Conservation (phyloP, 2,888 invertebrate genomes). For the Lysandra coridon region DNA sequence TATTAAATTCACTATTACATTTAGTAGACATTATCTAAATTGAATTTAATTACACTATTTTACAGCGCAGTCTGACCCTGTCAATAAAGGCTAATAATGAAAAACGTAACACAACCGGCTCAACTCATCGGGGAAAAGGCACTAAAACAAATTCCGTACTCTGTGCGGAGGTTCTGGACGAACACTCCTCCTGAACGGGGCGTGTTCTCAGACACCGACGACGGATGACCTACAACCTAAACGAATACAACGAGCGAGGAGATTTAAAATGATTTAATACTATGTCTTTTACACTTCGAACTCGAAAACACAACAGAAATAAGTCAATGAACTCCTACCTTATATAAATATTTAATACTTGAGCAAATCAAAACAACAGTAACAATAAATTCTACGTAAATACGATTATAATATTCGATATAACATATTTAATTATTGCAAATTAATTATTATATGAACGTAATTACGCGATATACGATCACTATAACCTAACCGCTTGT, state of each 20-base stretch:
- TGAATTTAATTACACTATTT: constrained; percentile 67
- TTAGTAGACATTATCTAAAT: constrained; percentile 68
- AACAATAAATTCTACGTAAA: constrained; percentile 70
- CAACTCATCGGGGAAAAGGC: constrained; percentile 25
- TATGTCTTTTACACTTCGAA: constrained; percentile 33
- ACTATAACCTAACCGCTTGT: constrained; percentile 64
- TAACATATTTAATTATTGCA: constrained; percentile 59
- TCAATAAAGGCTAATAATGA: constrained; percentile 70
- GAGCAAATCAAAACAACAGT: constrained; percentile 79
- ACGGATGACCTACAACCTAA: constrained; percentile 5
- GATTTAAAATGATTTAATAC: constrained; percentile 25
- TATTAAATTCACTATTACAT: constrained; percentile 66
- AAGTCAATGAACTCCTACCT: constrained; percentile 57
- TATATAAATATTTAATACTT: constrained; percentile 74
- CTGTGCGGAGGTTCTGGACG: background rate
- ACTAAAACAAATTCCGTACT: constrained; percentile 28
- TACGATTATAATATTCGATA: constrained; percentile 61
- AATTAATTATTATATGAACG: constrained; percentile 50
- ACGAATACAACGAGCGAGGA: background rate
- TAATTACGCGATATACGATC: constrained; percentile 54
- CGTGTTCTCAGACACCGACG: background rate
- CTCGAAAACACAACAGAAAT: constrained; percentile 31
- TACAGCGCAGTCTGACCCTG: constrained; percentile 74
- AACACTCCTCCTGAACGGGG: background rate
- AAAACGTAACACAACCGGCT: constrained; percentile 28